Evolutionary conservation across 2,888 invertebrate species (phyloP), one percentile per base, ranked within the genome.

Genomic region (Elgonia sp.): DNA sequence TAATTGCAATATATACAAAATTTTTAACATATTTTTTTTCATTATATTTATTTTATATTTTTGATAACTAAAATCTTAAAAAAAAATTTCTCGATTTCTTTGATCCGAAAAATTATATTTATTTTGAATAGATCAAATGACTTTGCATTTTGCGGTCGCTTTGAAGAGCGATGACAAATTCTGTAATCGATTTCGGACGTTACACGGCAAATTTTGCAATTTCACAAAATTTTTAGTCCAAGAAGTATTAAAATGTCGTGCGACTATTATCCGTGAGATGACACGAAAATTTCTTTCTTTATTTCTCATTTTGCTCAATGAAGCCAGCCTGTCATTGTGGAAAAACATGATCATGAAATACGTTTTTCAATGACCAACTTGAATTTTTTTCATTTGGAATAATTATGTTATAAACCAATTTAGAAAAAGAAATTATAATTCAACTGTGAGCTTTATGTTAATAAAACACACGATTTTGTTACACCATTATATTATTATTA

Each of bases 161-260:
- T 84, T 55, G 46, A 70, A 84, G 60, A 37, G 39, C 82, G 73
- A 89, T 88, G 91, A 92, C 91, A 91, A 92, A 92, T 92, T 91
- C 80, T 82, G 85, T 90, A 92, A 93, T 93, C 91, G 92, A 92
- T 92, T 92, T 89, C 91, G 91, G 92, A 93, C 90, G 91, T 93
- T 93, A 93, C 92, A 40, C 18, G 73, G 93, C 92, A 86, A 86
- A 90, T 76, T 87, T 87, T 76, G 89, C 89, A 76, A 87, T 87
- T 87, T 89, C 46, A 85, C 72, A 40, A 85, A 79, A 83, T 75
- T 89, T 89, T 76, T 62, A 42, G 18, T n/a, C 46, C 70, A 70
- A 79, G 86, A 81, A 80, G 86, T 91, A 90, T 91, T 90, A 91
- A 91, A 92, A 90, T 90, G 90, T 91, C 90, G 89, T 88, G 89